These are phyloP conservation scores for Nematolebias whitei DNA, from an alignment of 2,113 vertebrate species.

Conservation along the genomic window DNA sequence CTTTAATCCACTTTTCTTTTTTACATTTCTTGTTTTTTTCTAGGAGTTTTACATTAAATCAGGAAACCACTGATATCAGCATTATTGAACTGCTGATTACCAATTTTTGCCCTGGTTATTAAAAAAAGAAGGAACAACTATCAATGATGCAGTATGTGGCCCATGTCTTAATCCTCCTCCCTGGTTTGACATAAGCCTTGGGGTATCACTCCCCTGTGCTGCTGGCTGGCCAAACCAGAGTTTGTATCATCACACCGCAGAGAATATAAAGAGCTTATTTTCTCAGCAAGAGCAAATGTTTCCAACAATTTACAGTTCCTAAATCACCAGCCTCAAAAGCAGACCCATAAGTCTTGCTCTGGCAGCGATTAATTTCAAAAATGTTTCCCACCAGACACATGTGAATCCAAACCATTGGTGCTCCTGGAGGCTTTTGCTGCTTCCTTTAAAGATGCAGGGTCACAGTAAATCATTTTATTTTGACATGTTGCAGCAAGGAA, in stretches of 20 bases:
- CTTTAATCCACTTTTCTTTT: conserved; percentile 26
- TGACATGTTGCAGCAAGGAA: conserved; percentile 17
- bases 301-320: conserved; percentile 37
- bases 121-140: conserved; percentile 29
- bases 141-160: conserved; percentile 39
- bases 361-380: conserved; percentile 43
- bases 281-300: conserved; percentile 51
- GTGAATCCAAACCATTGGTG: conserved; percentile 27
- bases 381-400: conserved; percentile 43
- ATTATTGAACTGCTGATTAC: conserved; percentile 5
- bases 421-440: conserved; percentile 19
- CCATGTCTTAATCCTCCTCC: conserved; percentile 49
- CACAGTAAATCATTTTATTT: conserved; percentile 24
- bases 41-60: conserved; percentile 19
- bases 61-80: conserved; percentile 5
- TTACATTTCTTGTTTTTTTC: conserved; percentile 8
- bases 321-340: conserved; percentile 57
- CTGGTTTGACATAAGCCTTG: conserved; percentile 60
- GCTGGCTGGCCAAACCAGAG: conserved; percentile 37
- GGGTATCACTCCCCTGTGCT: conserved; percentile 45
- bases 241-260: conserved; percentile 28
- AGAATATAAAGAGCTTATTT: conserved; percentile 54
- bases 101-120: conserved; percentile 23
- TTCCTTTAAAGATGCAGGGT: conserved; percentile 7
- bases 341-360: conserved; percentile 36